Base-by-base conservation (phyloP, 2,797 vertebrate genomes). In the Danio albolineatus region DNA sequence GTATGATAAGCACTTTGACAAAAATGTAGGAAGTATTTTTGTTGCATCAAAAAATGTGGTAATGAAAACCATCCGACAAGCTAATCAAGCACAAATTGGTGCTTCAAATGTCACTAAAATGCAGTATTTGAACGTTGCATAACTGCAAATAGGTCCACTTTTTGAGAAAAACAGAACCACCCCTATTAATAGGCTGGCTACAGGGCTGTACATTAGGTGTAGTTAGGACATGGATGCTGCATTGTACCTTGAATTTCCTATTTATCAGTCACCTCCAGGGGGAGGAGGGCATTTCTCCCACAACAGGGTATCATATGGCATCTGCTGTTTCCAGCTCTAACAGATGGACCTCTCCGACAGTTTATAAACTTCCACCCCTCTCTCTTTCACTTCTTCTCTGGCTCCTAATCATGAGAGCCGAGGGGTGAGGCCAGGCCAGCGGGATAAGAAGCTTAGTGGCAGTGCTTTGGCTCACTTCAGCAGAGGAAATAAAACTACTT, bases 391-490 rank as follows among this genome's bases (percentile, higher is more conserved):
- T 56, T 48, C 66, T 54, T 48, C 54, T 44, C 74, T 21, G 67
- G 60, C 73, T 61, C 66, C 56, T 80, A 77, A 80, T 83, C 79
- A 83, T n/a, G 14, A 65, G 59, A 81, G 76, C 36, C 16, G 57
- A 54, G 17, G 41, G 77, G 73, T 66, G 53, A 43, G 60, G 57
- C 39, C 17, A 72, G 73, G 77, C 36, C 51, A 44, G 36, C 53
- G 39, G 74, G 82, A 76, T 85, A 86, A 86, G 83, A 78, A 77
- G 82, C 82, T 86, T 86, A 86, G 76, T 51, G 44, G 59, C 73
- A 81, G 59, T 28, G 74, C 65, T 82, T 83, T 81, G 81, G 74
- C 78, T 74, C 70, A 61, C 57, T 83, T 83, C 78, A 80, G 78
- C 41, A 51, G 53, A 76, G 49, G 54, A 69, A 81, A 82, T 82